Conservation (phyloP, 2,888 invertebrate species). For the Limnephilus lunatus region DNA sequence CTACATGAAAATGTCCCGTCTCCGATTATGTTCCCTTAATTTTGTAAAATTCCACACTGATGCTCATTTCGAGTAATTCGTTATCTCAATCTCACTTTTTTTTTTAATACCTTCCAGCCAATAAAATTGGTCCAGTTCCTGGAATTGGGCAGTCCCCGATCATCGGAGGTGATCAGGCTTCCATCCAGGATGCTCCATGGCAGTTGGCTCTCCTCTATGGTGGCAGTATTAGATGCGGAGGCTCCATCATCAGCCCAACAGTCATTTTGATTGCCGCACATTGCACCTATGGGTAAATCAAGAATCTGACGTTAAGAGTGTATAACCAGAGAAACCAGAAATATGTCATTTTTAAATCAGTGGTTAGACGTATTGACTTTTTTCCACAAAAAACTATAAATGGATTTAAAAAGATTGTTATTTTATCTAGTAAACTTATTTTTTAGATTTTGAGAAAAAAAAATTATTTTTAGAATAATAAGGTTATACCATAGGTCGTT, state of each 20-base stretch:
- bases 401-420: no score
- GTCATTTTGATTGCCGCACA: conserved; percentile 74
- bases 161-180: conserved; percentile 74
- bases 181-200: conserved; percentile 73
- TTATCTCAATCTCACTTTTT: background rate
- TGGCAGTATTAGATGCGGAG: conserved; percentile 72
- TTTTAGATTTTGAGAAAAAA: no score
- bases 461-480: no score
- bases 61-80: background rate
- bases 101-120: background rate
- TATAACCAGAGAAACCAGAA: no score
- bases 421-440: no score
- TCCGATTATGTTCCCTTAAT: no score
- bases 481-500: no score
- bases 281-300: conserved; percentile 68
- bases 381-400: no score
- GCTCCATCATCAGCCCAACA: conserved; percentile 70
- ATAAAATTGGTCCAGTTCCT: conserved; percentile 12
- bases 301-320: background rate
- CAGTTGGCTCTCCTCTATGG: conserved; percentile 69
- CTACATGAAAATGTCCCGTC: no score
- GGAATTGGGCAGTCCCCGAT: conserved; percentile 66
- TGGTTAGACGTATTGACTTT: no score
- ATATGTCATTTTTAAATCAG: no score
- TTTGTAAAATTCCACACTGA: no score